Evolutionary conservation across 2,888 invertebrate genomes (phyloP), one percentile per base, ranked within the genome.

Genomic region (Glyphotaelius pellucidus): DNA sequence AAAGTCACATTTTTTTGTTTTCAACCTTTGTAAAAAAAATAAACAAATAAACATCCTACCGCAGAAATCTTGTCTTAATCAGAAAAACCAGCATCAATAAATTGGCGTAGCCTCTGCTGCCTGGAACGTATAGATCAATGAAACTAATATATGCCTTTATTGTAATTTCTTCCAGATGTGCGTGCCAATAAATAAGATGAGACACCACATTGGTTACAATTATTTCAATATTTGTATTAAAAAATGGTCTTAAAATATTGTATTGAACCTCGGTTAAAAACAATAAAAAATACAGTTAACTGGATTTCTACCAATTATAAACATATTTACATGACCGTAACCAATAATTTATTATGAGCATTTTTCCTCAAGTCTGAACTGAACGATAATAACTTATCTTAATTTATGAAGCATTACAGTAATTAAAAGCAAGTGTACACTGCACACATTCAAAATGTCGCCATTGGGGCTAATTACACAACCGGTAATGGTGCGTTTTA

Each of bases 401-500:
- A 67, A 67, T 67, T 67, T 67, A 67, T 67, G 67, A 25, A 67
- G 9, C 67, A 67, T 67, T 67, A 67, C n/a, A 67, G 67, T 67
- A 67, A 67, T 67, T 67, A 67, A 67, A 67, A 67, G 67, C 67
- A 67, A 67, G 67, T 67, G 67, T n/a, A 67, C 67, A 67, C 25
- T 67, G 67, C 67, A 67, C 67, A 67, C 67, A 67, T 67, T 67
- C 67, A 67, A 67, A 67, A 67, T 67, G 67, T 67, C 67, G 25
- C 67, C 67, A 67, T 9, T 67, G 67, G 67, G 67, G 67, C 67
- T 67, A 67, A 67, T 67, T 67, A 67, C 67, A 67, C 67, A 89
- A 79, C 88, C 88, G 67, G 80, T 87, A 80, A n/a, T 79, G 88
- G 32, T 67, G 80, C 79, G 35, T 89, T 89, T 89, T 89, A 89